A percentile compares a stretch with the other conserved stretches of the same genome.
phyloP scores from a whole-genome alignment of 2,888 invertebrate genomes.

The Hydropsyche betteni region DNA sequence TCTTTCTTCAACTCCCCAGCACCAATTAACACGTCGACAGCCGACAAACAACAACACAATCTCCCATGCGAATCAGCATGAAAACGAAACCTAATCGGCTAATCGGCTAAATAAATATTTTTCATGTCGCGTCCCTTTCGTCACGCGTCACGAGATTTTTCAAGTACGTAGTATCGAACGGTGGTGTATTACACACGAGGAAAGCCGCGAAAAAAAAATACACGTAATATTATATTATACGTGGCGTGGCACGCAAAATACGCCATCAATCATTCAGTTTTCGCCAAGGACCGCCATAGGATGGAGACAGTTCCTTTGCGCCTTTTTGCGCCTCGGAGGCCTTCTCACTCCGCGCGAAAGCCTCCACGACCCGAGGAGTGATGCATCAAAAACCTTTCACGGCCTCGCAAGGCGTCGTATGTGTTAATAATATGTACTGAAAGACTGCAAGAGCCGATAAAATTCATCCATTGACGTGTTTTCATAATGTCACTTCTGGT shows the following conservation, averaged over 20 bases:
- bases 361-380: conserved; percentile 29
- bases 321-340: conserved; percentile 35
- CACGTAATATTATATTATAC: neutral
- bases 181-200: conserved; percentile 30
- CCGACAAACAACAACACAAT: conserved; percentile 25
- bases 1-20: neutral
- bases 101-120: conserved; percentile 42
- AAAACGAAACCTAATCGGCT: conserved; percentile 29
- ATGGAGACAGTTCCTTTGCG: conserved; percentile 46
- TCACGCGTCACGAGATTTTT: neutral
- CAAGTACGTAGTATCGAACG: neutral
- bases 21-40: conserved; percentile 22
- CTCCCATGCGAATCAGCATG: conserved; percentile 35
- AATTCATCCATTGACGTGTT: neutral
- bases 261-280: conserved; percentile 50
- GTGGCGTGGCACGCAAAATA: conserved; percentile 42
- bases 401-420: neutral
- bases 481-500: too few relatives aligned
- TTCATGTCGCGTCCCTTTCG: conserved; percentile 6
- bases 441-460: conserved; percentile 32
- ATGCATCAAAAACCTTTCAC: conserved; percentile 50
- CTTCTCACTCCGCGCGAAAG: conserved; percentile 6
- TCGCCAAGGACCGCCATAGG: conserved; percentile 16
- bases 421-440: too few relatives aligned
- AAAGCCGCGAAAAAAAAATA: conserved; percentile 3